These are phyloP conservation scores for Lepidonotus clava DNA, from an alignment of 2,888 invertebrate species.

Conservation along the genomic window DNA sequence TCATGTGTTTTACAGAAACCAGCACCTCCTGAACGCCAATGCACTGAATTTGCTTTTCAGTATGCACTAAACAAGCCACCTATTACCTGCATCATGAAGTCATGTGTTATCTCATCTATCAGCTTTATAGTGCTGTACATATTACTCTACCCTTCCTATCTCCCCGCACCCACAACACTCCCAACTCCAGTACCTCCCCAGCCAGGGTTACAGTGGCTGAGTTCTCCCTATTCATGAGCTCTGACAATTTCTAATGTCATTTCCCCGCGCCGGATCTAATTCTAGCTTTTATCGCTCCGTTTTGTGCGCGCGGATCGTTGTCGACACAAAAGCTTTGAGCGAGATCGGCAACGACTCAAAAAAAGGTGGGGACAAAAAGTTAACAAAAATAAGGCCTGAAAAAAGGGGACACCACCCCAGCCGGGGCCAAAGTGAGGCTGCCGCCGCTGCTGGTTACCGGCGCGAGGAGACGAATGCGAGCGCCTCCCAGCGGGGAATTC, in stretches of 20 bases:
- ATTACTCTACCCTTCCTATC: neutral
- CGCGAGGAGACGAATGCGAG: slow-evolving; percentile 19
- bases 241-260: neutral
- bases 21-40: too few relatives aligned
- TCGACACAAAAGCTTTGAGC: neutral
- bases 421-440: neutral
- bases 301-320: slow-evolving; percentile 1
- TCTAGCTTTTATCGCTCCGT: slow-evolving; percentile 9
- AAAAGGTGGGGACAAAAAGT: neutral
- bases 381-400: neutral
- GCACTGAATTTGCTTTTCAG: too few relatives aligned
- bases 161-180: neutral
- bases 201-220: too few relatives aligned
- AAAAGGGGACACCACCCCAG: neutral
- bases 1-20: too few relatives aligned
- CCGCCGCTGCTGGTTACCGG: neutral
- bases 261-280: neutral
- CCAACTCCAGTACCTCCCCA: too few relatives aligned
- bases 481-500: slow-evolving; percentile 42
- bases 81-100: too few relatives aligned
- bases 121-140: too few relatives aligned
- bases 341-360: neutral
- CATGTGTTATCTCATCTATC: too few relatives aligned
- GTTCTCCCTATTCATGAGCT: neutral
- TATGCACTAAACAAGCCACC: too few relatives aligned